Conservation (phyloP, 2,797 vertebrate genomes). For the Silurus aristotelis region DNA sequence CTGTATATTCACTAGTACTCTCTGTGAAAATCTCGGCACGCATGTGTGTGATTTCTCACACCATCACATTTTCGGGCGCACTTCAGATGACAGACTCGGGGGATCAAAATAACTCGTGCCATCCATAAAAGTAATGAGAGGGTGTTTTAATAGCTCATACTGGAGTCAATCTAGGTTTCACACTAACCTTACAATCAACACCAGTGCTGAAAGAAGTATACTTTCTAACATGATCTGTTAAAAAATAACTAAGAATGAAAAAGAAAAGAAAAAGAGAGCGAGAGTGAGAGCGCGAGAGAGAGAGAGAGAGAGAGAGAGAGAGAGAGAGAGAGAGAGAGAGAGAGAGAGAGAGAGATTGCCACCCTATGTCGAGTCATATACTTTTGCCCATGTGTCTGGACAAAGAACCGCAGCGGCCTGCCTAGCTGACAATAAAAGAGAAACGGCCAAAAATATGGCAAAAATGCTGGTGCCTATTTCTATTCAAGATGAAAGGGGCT, state of each 20-base stretch:
- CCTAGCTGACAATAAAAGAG: constrained; percentile 65
- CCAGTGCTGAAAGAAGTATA: constrained; percentile 38
- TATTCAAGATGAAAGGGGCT: constrained; percentile 72
- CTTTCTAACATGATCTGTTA: constrained; percentile 34
- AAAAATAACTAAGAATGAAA: constrained; percentile 1
- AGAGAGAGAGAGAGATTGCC: constrained; percentile 5
- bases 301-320: constrained; percentile 12
- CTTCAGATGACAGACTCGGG: constrained; percentile 30
- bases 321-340: constrained; percentile 2
- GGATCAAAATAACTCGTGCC: constrained; percentile 51
- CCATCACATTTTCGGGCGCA: constrained; percentile 12
- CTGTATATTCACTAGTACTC: neutral
- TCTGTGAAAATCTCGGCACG: neutral
- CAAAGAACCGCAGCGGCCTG: constrained; percentile 67
- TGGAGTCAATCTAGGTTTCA: constrained; percentile 48
- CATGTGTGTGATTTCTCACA: constrained; percentile 41
- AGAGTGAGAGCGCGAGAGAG: neutral
- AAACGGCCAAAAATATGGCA: constrained; percentile 67
- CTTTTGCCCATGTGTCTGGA: constrained; percentile 71
- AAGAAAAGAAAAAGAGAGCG: neutral
- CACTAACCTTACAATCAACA: constrained; percentile 56
- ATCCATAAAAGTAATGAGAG: constrained; percentile 55
- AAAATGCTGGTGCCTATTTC: constrained; percentile 74
- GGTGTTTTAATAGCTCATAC: constrained; percentile 45
- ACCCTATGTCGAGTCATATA: constrained; percentile 65